These are phyloP conservation scores for Atta texana DNA, from an alignment of 1,140 invertebrate species.

Conservation along the genomic window DNA sequence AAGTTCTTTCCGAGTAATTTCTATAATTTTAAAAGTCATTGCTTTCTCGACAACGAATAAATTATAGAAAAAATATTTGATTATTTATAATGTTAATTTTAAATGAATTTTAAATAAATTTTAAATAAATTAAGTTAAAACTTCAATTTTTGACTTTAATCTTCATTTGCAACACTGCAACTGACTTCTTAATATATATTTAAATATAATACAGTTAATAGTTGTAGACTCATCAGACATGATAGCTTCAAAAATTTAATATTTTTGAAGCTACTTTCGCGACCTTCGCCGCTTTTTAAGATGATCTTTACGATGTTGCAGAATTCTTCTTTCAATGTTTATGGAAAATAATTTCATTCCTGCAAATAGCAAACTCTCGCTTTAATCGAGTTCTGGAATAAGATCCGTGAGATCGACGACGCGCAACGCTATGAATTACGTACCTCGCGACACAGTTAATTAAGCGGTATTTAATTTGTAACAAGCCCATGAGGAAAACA, in stretches of 20 bases:
- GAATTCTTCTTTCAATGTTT: constrained; percentile 11
- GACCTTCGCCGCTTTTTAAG: constrained; percentile 14
- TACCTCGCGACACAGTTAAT: constrained; percentile 25
- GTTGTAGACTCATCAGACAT: constrained; percentile 37
- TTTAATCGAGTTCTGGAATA: constrained; percentile 7
- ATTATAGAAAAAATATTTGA: not conserved
- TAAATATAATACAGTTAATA: not conserved
- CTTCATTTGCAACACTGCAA: not conserved
- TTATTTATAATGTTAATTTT: not conserved
- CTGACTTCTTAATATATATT: not conserved
- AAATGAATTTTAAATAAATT: not conserved
- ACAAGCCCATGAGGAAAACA: not conserved
- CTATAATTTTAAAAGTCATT: not conserved
- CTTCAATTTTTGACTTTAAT: not conserved
- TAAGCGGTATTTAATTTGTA: constrained; percentile 31
- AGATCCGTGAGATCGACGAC: constrained; percentile 34
- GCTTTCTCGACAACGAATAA: not conserved
- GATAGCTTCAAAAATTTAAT: constrained; percentile 69
- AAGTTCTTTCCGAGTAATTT: no score
- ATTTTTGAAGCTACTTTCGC: no score
- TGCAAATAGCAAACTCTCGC: constrained; percentile 18
- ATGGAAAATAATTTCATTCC: constrained; percentile 46
- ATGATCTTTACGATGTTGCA: constrained; percentile 51
- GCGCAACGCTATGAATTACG: constrained; percentile 7
- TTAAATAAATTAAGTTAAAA: not conserved